Base-by-base conservation (phyloP, 2,797 vertebrate species). In the Tragelaphus oryx region DNA sequence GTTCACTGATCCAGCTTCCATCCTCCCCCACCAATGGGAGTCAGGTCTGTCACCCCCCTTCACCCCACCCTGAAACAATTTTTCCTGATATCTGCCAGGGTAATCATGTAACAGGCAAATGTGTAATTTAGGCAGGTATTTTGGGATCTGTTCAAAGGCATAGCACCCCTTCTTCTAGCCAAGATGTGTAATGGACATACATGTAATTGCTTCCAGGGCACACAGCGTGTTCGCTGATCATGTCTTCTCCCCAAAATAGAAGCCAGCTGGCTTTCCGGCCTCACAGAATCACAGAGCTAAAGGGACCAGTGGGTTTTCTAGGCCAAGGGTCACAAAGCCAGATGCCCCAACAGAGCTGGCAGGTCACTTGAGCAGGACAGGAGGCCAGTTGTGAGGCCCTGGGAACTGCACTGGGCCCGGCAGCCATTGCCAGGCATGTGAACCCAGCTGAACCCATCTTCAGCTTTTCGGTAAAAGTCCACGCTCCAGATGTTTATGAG, bases 151-250 rank as follows among this genome's bases (percentile, higher is more conserved):
- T 95, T 97, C 94, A 97, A 93, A 97, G 92, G 79, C 91, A 82
- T 9, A 75, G 62, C n/a, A 37, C 71, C 46, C 46, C 65, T 59
- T 95, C 75, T 83, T 41, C 78, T 8, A 82, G 81, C 91, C 84
- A 2, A 1, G 80, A 46, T 55, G 54, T 85, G 48, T 20, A 85
- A 85, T 14, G 68, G 96, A 89, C 87, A 54, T 13, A 24, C 1
- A 0, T n/a, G 8, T 93, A 95, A 96, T 93, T 94, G 93, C 85
- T 96, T 96, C 88, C 95, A 95, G 94, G 3, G 1, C 68, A 4
- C 65, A 8, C 41, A 1, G 80, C 33, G n/a, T 41, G 22, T 14
- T 86, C 59, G 6, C 91, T 1, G 33, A 75, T 50, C 55, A 4
- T 41, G n/a, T 57, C 75, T 52, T 87, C 79, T 14, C 55, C 76